A percentile compares a stretch with the other conserved stretches of the same genome.
Conservation (phyloP, 2,797 vertebrate genomes). For the Scolopax bukidnonensis region DNA sequence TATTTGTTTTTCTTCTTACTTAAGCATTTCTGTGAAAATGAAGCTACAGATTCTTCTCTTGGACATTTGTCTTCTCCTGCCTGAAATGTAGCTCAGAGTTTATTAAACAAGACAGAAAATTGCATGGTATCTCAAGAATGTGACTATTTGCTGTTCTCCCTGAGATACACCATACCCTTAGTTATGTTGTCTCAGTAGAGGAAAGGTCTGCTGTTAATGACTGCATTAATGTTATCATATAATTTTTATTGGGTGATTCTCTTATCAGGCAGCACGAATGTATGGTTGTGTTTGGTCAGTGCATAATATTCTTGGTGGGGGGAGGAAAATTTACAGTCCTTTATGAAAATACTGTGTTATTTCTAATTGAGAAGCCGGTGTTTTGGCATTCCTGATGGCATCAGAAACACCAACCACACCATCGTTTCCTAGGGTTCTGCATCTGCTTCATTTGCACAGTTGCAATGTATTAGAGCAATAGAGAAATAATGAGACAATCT, state of each 20-base stretch:
- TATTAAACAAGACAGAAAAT: conserved; percentile 53
- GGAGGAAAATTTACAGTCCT: not conserved
- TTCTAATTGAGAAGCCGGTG: not conserved
- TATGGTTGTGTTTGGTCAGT: not conserved
- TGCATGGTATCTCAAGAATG: conserved; percentile 45
- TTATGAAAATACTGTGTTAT: not conserved
- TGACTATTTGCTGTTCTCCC: conserved; percentile 14
- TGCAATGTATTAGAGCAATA: not conserved
- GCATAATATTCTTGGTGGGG: not conserved
- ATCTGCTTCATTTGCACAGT: not conserved
- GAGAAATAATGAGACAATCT: not conserved
- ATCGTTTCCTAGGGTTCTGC: not conserved
- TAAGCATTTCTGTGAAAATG: not conserved
- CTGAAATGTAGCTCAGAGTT: conserved; percentile 31
- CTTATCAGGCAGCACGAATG: not conserved
- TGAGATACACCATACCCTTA: conserved; percentile 28
- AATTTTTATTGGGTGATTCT: conserved; percentile 23
- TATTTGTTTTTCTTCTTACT: not conserved
- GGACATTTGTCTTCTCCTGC: conserved; percentile 1
- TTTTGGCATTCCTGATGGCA: not conserved
- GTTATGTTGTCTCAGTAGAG: not conserved
- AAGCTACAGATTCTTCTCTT: not conserved
- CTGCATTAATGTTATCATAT: not conserved
- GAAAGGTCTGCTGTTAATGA: conserved; percentile 2
- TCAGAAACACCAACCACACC: not conserved